phyloP scores from a whole-genome alignment of 2,113 vertebrate species.

The Zosterops hypoxanthus region DNA sequence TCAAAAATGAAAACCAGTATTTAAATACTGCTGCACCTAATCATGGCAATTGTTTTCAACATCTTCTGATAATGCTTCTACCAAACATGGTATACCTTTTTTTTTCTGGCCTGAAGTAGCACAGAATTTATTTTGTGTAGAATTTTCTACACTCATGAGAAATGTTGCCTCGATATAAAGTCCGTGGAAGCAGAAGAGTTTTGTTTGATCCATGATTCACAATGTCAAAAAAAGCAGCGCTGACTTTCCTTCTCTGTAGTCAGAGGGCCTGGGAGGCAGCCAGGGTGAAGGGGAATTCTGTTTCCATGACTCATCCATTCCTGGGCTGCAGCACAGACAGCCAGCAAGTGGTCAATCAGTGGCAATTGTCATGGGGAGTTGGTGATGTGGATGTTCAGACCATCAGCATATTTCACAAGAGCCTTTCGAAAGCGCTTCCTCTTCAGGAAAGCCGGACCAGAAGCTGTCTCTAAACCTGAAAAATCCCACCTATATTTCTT shows the following conservation, averaged over 20 bases:
- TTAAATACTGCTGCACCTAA: neutral
- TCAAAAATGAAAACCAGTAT: neutral
- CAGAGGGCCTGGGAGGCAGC: neutral
- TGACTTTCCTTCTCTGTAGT: neutral
- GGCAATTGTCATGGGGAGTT: conserved; percentile 45
- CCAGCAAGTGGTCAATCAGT: conserved; percentile 17
- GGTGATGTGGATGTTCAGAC: conserved; percentile 8
- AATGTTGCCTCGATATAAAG: neutral
- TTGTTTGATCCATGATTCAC: neutral
- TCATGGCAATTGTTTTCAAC: neutral
- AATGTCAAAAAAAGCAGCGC: neutral
- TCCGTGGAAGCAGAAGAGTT: neutral
- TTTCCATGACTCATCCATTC: conserved; percentile 38
- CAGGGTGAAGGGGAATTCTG: neutral
- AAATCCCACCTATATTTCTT: neutral
- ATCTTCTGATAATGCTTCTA: neutral
- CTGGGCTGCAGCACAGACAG: neutral
- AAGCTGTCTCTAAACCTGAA: neutral
- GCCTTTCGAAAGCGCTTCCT: neutral
- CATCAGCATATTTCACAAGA: conserved; percentile 47
- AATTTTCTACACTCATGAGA: neutral
- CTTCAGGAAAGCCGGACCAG: neutral
- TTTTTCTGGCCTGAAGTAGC: neutral
- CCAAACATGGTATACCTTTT: neutral
- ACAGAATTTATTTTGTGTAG: neutral